phyloP scores from a whole-genome alignment of 2,113 vertebrate species.

The Sapajus apella region DNA sequence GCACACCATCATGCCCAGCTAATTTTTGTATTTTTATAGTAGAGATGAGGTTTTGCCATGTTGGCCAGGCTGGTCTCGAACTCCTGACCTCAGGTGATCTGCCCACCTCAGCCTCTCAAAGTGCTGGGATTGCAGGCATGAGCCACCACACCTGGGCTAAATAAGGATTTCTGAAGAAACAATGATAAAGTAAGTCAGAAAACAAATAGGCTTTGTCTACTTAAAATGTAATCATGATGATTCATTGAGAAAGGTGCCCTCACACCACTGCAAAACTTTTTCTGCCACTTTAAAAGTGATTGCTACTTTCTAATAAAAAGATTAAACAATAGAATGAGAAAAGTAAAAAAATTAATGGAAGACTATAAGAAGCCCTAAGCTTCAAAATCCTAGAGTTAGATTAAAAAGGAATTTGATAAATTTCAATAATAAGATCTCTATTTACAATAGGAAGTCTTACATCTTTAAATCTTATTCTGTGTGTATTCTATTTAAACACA shows the following conservation, averaged over 20 bases:
- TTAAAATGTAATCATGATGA: not conserved
- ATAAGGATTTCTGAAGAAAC: not conserved
- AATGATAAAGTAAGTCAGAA: not conserved
- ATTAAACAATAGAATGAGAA: not conserved
- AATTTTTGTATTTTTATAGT: no score
- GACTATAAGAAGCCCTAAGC: not conserved
- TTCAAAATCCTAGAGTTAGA: not conserved
- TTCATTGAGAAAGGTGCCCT: not conserved
- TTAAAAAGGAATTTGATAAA: constrained; percentile 31
- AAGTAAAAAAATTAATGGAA: not conserved
- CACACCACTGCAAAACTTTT: not conserved
- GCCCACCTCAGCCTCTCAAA: no score
- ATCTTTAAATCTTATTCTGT: not conserved
- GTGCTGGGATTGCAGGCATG: no score
- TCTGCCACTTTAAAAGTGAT: not conserved
- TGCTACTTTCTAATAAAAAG: not conserved
- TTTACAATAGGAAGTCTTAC: not conserved
- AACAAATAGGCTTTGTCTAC: not conserved
- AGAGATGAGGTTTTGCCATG: no score
- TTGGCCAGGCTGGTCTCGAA: no score
- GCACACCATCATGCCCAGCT: no score
- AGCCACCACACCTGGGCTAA: no score
- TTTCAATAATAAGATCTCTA: constrained; percentile 2
- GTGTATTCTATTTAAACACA: not conserved
- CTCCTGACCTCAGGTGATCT: no score